Percentiles rank a stretch among this genome's conserved stretches.
phyloP scores from a whole-genome alignment of 2,888 invertebrate species.

The Napeogenes sylphis region DNA sequence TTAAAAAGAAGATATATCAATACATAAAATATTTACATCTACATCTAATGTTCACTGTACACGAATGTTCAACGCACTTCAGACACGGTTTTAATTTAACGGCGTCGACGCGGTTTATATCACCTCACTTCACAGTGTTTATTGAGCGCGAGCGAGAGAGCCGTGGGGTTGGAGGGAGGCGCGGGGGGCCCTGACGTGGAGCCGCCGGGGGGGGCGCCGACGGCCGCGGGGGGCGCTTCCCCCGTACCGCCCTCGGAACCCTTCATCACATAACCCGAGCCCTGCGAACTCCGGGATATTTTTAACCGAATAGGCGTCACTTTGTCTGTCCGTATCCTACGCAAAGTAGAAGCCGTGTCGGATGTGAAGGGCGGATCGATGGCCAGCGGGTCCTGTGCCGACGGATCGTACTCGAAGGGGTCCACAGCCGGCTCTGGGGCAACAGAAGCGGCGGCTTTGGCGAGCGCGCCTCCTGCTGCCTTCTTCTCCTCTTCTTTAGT shows the following conservation, averaged over 20 bases:
- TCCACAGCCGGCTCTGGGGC: slow-evolving; percentile 57
- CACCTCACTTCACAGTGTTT: slow-evolving; percentile 94
- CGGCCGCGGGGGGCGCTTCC: slow-evolving; percentile 41
- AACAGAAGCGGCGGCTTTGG: slow-evolving; percentile 42
- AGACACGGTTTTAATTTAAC: slow-evolving; percentile 27
- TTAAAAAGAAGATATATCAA: slow-evolving; percentile 42
- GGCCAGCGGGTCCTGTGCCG: slow-evolving; percentile 67
- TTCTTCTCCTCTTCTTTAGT: slow-evolving; percentile 61
- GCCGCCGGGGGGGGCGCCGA: slow-evolving; percentile 39
- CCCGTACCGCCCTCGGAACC: slow-evolving; percentile 51
- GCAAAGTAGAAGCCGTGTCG: slow-evolving; percentile 62
- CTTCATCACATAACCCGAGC: slow-evolving; percentile 82
- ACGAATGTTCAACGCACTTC: slow-evolving; percentile 23
- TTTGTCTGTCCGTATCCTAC: slow-evolving; percentile 81
- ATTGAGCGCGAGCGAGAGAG: slow-evolving; percentile 78
- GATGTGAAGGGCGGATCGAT: slow-evolving; percentile 65
- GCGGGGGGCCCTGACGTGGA: slow-evolving; percentile 34
- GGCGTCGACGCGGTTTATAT: slow-evolving; percentile 72
- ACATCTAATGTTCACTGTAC: slow-evolving; percentile 42
- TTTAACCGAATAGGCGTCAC: slow-evolving; percentile 90
- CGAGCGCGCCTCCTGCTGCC: slow-evolving; percentile 41
- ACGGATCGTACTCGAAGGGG: slow-evolving; percentile 69
- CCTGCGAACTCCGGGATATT: slow-evolving; percentile 87
- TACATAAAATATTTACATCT: slow-evolving; percentile 56
- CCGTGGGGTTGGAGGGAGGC: slow-evolving; percentile 24